Evolutionary conservation across 1,140 invertebrate genomes (phyloP), one percentile per base, ranked within the genome.

Genomic region (Drosophila rhopaloa): DNA sequence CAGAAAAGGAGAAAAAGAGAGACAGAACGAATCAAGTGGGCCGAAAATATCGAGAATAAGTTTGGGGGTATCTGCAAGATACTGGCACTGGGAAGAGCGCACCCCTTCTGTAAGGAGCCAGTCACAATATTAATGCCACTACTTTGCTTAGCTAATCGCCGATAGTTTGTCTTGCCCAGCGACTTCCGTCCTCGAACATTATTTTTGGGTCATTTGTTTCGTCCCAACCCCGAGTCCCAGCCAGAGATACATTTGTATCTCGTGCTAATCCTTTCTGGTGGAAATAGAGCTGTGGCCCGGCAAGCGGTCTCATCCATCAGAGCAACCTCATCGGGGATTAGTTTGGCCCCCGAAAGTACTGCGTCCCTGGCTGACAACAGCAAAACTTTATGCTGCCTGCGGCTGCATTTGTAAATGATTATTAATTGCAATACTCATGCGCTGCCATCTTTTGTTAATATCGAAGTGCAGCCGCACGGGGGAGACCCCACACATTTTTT

Each of bases 361-460:
- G 63, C 37, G 27, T 41, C 41, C 35, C 57, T 19, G 76, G 60
- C 76, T 61, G 81, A 78, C 78, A 73, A 67, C 79, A 51, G 61
- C 63, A 73, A 59, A 65, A 61, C 58, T 74, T 14, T 67, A 14
- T 53, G n/a, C 35, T 13, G 1, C 48, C 41, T 55, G 38, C 51
- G 41, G 61, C 54, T 83, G 81, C 67, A 73, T 54, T 62, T 70
- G 58, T 68, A 86, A 86, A 86, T 86, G 83, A 86, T 86, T 86
- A 86, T 86, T 88, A 86, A 86, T 88, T 88, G 80, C 75, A 82
- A 77, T 77, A 65, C 83, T 82, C 65, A 68, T 71, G 60, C 57
- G 65, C 70, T 62, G 79, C 70, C 50, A 41, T 41, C 19, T 62
- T 44, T 67, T 60, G 35, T 77, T 68, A 55, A 73, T 81, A 71